Percentiles rank a stretch among this genome's conserved stretches.
These are phyloP conservation scores for Penaeus indicus DNA, from an alignment of 1,140 invertebrate genomes.

Conservation along the genomic window DNA sequence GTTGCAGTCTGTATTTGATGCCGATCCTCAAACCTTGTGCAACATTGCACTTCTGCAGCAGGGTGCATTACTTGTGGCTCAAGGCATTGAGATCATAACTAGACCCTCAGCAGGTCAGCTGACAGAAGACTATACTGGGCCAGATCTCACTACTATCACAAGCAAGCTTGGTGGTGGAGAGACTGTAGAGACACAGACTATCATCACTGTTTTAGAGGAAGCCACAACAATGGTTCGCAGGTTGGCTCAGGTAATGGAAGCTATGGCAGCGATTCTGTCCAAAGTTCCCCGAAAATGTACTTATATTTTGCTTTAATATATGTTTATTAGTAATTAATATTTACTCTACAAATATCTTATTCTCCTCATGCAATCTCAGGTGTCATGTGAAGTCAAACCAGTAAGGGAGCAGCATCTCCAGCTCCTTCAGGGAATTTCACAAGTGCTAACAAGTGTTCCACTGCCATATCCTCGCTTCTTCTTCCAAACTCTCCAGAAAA, in stretches of 20 bases:
- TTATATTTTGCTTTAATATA: background rate
- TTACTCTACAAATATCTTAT: too few relatives aligned
- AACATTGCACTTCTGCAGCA: slow-evolving; percentile 85
- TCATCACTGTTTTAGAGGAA: slow-evolving; percentile 65
- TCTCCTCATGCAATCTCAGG: background rate
- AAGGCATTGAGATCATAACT: slow-evolving; percentile 80
- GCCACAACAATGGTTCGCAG: slow-evolving; percentile 52
- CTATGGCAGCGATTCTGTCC: background rate
- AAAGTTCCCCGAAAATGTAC: background rate
- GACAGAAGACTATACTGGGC: slow-evolving; percentile 71
- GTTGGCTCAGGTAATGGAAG: slow-evolving; percentile 45
- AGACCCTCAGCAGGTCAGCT: slow-evolving; percentile 70
- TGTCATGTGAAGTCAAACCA: slow-evolving; percentile 60
- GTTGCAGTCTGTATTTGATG: slow-evolving; percentile 89
- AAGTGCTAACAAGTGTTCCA: slow-evolving; percentile 78
- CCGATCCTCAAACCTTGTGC: slow-evolving; percentile 85
- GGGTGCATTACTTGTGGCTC: slow-evolving; percentile 81
- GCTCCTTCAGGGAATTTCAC: slow-evolving; percentile 78
- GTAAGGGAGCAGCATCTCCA: slow-evolving; percentile 77
- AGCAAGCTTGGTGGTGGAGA: slow-evolving; percentile 56
- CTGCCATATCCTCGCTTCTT: slow-evolving; percentile 86
- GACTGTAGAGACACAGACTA: slow-evolving; percentile 67
- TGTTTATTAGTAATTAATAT: too few relatives aligned
- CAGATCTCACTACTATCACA: slow-evolving; percentile 70
- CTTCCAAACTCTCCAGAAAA: slow-evolving; percentile 89